Evolutionary conservation across 2,888 invertebrate species (phyloP), one percentile per base, ranked within the genome.

Genomic region (Trypoxylon attenuatum): DNA sequence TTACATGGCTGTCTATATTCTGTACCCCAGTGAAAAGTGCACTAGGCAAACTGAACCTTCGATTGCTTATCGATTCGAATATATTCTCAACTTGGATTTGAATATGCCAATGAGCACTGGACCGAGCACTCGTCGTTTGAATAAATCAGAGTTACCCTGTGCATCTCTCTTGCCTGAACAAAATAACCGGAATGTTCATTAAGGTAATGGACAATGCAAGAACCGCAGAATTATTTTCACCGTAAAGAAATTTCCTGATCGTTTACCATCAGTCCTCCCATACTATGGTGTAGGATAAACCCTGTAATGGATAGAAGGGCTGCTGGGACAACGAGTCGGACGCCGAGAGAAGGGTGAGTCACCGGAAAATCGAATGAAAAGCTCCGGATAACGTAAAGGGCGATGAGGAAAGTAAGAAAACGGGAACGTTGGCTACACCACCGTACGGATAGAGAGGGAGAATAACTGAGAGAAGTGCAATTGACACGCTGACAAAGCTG

Each of bases 171-270:
- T 15, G n/a, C n/a, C n/a, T n/a, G n/a, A n/a, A n/a, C n/a, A n/a
- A n/a, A n/a, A n/a, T n/a, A n/a, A 27, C 19, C 39, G 49, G 39
- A 42, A 50, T 61, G 70, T 78, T 80, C 78, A 82, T 82, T 81
- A 82, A 62, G 71, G 72, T 81, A 82, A 82, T 78, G 79, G 75
- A 71, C 67, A 69, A 33, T 4, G 33, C 33, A 33, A 33, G 13
- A 71, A 60, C 69, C 59, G 46, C 59, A 62, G 70, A 63, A 66
- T 61, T 52, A 67, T 58, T 64, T 68, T 60, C 52, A 53, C 53
- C 53, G 39, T 54, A 46, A 56, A 33, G 62, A 62, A 21, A 42
- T n/a, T n/a, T n/a, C n/a, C n/a, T n/a, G n/a, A n/a, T n/a, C n/a
- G n/a, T n/a, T n/a, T n/a, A n/a, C n/a, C n/a, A n/a, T n/a, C n/a